Conservation (phyloP, 2,888 invertebrate species). For the Drosophila fungiperda region DNA sequence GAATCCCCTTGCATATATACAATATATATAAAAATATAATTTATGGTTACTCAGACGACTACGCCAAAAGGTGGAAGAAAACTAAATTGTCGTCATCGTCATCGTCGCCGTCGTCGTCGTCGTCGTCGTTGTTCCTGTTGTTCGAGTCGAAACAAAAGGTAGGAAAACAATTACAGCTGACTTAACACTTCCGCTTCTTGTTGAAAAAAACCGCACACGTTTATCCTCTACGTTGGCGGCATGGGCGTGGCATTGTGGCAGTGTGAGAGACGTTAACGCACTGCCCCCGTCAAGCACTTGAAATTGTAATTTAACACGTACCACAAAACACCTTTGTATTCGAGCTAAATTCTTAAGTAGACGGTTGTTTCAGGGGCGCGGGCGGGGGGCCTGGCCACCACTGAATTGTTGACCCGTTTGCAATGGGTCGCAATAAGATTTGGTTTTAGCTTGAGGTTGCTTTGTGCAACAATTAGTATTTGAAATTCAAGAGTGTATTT, state of each 20-base stretch:
- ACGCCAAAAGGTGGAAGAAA: slow-evolving; percentile 30
- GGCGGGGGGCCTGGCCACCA: neutral
- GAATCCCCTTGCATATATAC: slow-evolving; percentile 21
- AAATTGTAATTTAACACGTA: slow-evolving; percentile 78
- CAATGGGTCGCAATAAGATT: slow-evolving; percentile 1
- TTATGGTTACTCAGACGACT: slow-evolving; percentile 72
- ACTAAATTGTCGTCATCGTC: slow-evolving; percentile 70
- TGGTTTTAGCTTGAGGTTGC: slow-evolving; percentile 1
- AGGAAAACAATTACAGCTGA: slow-evolving; percentile 80
- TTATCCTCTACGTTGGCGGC: slow-evolving; percentile 35
- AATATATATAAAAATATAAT: slow-evolving; percentile 61
- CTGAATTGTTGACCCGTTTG: slow-evolving; percentile 12
- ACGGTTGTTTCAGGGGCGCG: neutral
- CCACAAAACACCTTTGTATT: slow-evolving; percentile 41
- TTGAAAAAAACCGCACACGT: slow-evolving; percentile 71
- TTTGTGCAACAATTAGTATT: neutral
- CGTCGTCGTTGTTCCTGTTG: slow-evolving; percentile 16
- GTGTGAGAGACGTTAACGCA: slow-evolving; percentile 52
- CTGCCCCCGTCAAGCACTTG: slow-evolving; percentile 59
- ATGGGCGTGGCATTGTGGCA: neutral
- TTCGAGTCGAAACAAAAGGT: slow-evolving; percentile 53
- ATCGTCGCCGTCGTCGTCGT: slow-evolving; percentile 49
- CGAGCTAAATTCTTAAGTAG: slow-evolving; percentile 12
- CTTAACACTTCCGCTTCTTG: slow-evolving; percentile 81
- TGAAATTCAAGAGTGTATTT: neutral